Evolutionary conservation across 2,888 invertebrate genomes (phyloP).

Genomic region (Diarsia mendica): DNA sequence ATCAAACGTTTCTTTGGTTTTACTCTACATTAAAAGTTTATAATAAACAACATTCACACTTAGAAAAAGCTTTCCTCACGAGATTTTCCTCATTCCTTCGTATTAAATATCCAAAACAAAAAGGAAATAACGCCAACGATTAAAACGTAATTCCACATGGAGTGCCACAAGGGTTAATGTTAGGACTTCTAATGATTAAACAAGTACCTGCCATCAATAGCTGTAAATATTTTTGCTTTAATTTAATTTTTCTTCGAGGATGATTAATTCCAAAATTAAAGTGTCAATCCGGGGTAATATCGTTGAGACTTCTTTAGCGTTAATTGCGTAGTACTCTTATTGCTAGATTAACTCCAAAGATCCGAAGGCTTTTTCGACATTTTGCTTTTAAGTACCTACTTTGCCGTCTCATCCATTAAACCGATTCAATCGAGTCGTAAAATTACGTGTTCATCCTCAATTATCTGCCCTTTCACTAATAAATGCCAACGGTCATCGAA

Average conservation of each 20-base stretch:
- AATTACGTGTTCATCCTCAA: slow-evolving; percentile 37
- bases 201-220: background rate
- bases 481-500: slow-evolving; percentile 51
- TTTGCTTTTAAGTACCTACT: background rate
- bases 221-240: background rate
- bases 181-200: background rate
- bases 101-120: background rate
- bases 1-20: background rate
- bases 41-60: background rate
- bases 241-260: background rate
- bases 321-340: too few species aligned
- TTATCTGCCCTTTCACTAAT: slow-evolving; percentile 53
- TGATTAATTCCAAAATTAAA: background rate
- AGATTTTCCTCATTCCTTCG: background rate
- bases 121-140: too few species aligned
- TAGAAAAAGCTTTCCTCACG: background rate
- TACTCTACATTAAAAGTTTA: background rate
- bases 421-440: slow-evolving; percentile 30
- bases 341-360: background rate
- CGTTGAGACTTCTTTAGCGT: too few species aligned
- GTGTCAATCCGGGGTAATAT: too few species aligned
- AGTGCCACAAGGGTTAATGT: background rate
- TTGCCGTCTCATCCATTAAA: slow-evolving; percentile 10
- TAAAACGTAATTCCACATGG: background rate
- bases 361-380: background rate